Base-by-base conservation (phyloP, 2,113 vertebrate species). In the Cyprinus carpio region DNA sequence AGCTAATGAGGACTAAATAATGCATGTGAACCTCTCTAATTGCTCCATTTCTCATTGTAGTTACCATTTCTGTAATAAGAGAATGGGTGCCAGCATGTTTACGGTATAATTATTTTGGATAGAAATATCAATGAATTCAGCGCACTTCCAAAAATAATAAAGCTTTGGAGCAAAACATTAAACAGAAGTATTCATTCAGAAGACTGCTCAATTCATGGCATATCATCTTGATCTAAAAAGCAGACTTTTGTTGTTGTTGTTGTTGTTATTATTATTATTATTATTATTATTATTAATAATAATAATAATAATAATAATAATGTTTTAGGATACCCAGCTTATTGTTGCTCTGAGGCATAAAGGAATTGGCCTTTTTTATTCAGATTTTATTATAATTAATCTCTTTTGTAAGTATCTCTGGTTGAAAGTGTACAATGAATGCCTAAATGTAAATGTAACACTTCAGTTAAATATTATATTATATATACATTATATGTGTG, bases 1-100 rank as follows among this genome's bases (percentile, higher is more conserved):
- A 93, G 94, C 93, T 95, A 95, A 95, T 95, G 94, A 94, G 95
- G 93, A 93, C 93, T 95, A 94, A 95, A 95, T 94, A 95, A 95
- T 94, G 94, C 93, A 94, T 94, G 93, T 93, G 93, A 94, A 95
- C 93, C 93, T 89, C 91, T 92, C 92, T 95, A 95, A 95, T 95
- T 95, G 94, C 94, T 92, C 92, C 93, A 94, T 95, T 94, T 92
- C 94, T 94, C 95, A 94, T 94, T 93, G 94, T 94, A 90, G 93
- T 92, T 92, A 91, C 92, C 91, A 88, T 91, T 93, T 90, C 93
- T 93, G 93, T 88, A 93, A 92, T 93, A 94, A 92, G 88, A 92
- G 89, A 89, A 81, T 43, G 84, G 83, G 89, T 92, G 95, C 93
- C 93, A 94, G 87, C 90, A 92, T 88, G 72, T 89, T 85, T 87